phyloP scores from a whole-genome alignment of 2,797 vertebrate species.

The Gymnothorax javanicus region DNA sequence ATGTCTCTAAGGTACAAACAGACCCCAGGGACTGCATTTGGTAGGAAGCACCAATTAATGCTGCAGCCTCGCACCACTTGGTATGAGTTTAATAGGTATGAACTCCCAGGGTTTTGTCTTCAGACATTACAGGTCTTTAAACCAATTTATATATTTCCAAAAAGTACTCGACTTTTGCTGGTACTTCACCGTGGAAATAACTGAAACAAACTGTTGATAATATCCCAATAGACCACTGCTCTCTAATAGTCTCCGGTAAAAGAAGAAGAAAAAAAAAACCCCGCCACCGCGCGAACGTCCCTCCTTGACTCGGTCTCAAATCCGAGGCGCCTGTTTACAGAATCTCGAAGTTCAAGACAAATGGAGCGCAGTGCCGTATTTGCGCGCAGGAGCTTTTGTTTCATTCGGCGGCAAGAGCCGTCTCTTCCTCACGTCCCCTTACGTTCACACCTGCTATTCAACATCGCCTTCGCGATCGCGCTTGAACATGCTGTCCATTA shows the following conservation, averaged over 20 bases:
- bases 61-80: neutral
- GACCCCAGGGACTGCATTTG: too few species aligned
- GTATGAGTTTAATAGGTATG: neutral
- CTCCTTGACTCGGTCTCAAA: neutral
- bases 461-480: conserved; percentile 42
- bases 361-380: neutral
- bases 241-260: neutral
- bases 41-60: neutral
- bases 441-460: conserved; percentile 70
- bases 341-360: neutral
- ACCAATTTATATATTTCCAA: neutral
- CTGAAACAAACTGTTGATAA: neutral
- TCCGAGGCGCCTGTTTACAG: neutral
- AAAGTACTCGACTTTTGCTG: neutral
- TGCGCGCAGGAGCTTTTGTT: neutral
- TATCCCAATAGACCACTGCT: neutral
- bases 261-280: neutral
- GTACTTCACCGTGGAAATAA: neutral
- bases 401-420: conserved; percentile 39
- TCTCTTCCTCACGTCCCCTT: conserved; percentile 57
- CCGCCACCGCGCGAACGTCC: neutral
- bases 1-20: neutral
- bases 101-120: neutral
- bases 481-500: neutral
- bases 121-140: neutral